Evolutionary conservation across 2,113 vertebrate species (phyloP).

Genomic region (Oostethus manadensis): DNA sequence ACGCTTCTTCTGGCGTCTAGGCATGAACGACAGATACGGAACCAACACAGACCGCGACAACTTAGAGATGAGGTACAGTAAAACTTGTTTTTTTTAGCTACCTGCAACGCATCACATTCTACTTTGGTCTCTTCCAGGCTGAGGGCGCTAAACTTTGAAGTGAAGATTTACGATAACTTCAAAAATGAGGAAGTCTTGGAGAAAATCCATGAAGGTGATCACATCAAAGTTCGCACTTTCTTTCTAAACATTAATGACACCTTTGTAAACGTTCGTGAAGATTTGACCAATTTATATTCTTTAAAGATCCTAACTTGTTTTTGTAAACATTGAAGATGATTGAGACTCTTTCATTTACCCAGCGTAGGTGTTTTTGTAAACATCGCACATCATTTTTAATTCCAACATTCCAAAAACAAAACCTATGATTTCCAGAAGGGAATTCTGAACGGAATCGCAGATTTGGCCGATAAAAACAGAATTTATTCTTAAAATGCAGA

Average conservation of each 20-base stretch:
- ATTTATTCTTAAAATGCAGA: too few species aligned
- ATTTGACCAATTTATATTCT: not conserved
- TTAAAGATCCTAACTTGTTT: not conserved
- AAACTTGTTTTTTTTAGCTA: not conserved
- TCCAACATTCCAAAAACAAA: too few species aligned
- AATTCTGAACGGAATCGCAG: too few species aligned
- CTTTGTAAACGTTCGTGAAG: not conserved
- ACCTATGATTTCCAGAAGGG: too few species aligned
- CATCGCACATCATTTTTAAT: not conserved
- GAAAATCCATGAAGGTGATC: conserved; percentile 77
- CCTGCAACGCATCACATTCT: not conserved
- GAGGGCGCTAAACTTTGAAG: conserved; percentile 81
- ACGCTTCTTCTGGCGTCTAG: conserved; percentile 80
- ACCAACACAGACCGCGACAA: conserved; percentile 78
- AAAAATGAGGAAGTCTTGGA: conserved; percentile 68
- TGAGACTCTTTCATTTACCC: not conserved
- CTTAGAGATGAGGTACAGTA: conserved; percentile 73
- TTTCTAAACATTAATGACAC: not conserved
- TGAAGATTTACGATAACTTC: conserved; percentile 72
- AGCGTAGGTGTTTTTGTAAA: not conserved
- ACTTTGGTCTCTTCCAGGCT: conserved; percentile 62
- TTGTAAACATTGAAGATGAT: not conserved
- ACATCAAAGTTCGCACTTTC: not conserved
- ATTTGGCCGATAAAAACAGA: too few species aligned
- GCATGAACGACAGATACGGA: conserved; percentile 68